A percentile compares a stretch with the other conserved stretches of the same genome.
Conservation (phyloP, 1,140 invertebrate genomes). For the Popillia japonica region DNA sequence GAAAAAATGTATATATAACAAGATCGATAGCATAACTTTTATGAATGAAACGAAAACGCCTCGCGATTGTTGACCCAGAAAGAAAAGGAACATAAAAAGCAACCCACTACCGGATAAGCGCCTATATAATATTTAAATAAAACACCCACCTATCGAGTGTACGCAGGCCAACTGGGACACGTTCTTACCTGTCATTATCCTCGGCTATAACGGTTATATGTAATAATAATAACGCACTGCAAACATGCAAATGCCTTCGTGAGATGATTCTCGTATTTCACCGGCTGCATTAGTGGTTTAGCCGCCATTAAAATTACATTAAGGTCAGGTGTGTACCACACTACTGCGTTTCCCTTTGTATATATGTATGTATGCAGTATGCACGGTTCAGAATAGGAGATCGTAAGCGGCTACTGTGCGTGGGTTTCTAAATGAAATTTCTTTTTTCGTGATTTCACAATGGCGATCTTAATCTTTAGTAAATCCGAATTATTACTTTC, state of each 20-base stretch:
- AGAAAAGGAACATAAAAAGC: constrained; percentile 1
- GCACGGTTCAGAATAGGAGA: neutral
- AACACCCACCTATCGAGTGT: neutral
- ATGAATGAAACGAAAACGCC: constrained; percentile 4
- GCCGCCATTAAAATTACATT: constrained; percentile 29
- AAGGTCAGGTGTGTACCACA: neutral
- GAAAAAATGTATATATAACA: neutral
- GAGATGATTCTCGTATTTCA: constrained; percentile 10
- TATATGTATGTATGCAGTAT: too few species aligned
- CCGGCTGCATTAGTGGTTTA: constrained; percentile 13
- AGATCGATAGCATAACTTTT: neutral
- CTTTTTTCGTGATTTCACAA: neutral
- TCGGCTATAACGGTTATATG: neutral
- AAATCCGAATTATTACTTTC: too few species aligned
- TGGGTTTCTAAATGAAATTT: neutral
- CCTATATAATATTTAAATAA: neutral
- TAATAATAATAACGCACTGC: neutral
- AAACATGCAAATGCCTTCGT: neutral
- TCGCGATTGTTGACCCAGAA: constrained; percentile 17
- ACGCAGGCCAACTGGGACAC: constrained; percentile 14
- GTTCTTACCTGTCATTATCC: constrained; percentile 6
- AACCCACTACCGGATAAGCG: neutral
- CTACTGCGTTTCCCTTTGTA: neutral
- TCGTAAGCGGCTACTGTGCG: neutral
- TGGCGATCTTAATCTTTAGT: neutral